Percentiles rank a stretch among this genome's conserved stretches.
Conservation (phyloP, 2,888 invertebrate species). For the Plusia festucae region DNA sequence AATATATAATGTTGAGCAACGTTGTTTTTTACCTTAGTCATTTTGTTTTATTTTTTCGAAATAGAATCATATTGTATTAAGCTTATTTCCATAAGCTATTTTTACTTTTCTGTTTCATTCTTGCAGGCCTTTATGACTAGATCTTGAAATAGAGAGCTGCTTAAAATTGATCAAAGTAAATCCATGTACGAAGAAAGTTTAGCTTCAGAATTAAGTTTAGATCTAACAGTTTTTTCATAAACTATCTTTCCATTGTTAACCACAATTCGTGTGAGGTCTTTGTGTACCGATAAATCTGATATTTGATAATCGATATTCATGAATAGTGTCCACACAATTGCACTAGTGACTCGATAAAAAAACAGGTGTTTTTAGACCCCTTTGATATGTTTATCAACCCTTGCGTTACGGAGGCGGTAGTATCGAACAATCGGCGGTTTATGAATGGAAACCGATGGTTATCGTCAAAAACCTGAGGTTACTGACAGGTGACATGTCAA, state of each 20-base stretch:
- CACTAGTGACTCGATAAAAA: slow-evolving; percentile 75
- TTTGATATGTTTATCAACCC: slow-evolving; percentile 89
- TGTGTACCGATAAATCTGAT: slow-evolving; percentile 75
- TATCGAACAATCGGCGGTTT: slow-evolving; percentile 79
- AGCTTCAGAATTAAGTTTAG: background rate
- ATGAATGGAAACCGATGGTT: slow-evolving; percentile 84
- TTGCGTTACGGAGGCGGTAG: slow-evolving; percentile 84
- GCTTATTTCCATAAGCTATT: too few relatives aligned
- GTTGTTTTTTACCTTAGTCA: slow-evolving; percentile 11
- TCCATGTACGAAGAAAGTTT: background rate
- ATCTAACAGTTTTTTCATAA: slow-evolving; percentile 43
- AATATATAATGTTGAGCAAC: slow-evolving; percentile 18
- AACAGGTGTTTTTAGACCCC: slow-evolving; percentile 84
- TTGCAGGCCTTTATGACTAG: too few relatives aligned
- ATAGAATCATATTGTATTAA: background rate
- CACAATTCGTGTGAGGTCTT: slow-evolving; percentile 80
- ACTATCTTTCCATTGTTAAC: slow-evolving; percentile 60
- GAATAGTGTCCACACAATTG: slow-evolving; percentile 82
- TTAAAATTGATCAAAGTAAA: too few relatives aligned
- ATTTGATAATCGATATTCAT: slow-evolving; percentile 84
- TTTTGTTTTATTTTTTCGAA: background rate
- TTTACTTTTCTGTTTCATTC: too few relatives aligned
- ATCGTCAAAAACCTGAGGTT: slow-evolving; percentile 83
- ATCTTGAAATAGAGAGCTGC: too few relatives aligned
- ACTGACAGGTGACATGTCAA: slow-evolving; percentile 88